Evolutionary conservation across 2,113 vertebrate species (phyloP).

Genomic region (Erythrocercus mccallii): DNA sequence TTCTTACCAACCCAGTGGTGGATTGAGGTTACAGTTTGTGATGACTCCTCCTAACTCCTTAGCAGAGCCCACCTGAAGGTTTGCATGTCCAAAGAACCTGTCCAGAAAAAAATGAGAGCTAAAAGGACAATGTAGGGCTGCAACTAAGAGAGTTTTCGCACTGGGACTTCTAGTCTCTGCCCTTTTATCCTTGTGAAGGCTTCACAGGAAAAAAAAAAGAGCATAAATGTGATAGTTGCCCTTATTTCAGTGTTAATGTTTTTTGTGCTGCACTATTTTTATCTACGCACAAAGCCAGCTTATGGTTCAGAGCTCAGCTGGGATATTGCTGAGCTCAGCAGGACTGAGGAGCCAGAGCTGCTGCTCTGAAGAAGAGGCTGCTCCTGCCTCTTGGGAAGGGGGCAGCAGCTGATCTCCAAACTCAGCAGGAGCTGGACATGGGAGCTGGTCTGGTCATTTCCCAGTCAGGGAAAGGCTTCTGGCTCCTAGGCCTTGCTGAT

Average conservation of each 20-base stretch:
- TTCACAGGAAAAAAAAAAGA: neutral
- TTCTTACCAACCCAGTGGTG: neutral
- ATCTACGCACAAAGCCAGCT: neutral
- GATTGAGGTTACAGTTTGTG: neutral
- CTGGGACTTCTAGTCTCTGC: neutral
- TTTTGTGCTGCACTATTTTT: constrained; percentile 27
- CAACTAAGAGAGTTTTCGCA: neutral
- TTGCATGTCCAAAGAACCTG: neutral
- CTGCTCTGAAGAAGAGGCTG: neutral
- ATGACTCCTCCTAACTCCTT: neutral
- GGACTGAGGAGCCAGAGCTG: neutral
- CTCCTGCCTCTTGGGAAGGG: neutral
- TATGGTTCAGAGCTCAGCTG: neutral
- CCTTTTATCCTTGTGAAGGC: neutral
- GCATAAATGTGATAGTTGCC: neutral
- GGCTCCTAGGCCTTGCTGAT: neutral
- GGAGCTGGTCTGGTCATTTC: neutral
- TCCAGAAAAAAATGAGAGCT: neutral
- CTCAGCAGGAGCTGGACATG: neutral
- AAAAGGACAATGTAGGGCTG: neutral
- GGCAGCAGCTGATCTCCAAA: neutral
- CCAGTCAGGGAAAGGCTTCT: neutral
- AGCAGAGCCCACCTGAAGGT: neutral
- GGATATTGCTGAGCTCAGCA: constrained; percentile 42
- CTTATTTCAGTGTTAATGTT: neutral